Evolutionary conservation across 2,797 vertebrate species (phyloP), one percentile per base, ranked within the genome.

Genomic region (Silurus lanzhouensis): DNA sequence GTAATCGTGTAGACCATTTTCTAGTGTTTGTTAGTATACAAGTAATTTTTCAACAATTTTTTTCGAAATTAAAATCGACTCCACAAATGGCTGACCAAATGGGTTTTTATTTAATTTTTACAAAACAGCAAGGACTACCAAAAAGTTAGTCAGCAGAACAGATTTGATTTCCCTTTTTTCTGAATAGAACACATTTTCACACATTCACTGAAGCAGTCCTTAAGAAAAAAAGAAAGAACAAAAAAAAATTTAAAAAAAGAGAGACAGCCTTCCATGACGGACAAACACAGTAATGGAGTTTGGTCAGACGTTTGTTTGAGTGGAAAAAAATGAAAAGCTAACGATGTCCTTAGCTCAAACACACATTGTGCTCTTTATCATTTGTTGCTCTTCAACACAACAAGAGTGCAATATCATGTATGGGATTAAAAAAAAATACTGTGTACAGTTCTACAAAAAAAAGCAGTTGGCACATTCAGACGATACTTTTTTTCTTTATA

Each of bases 401-500:
- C 92, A 91, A 92, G 93, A 94, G 94, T 94, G 95, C 95, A 95
- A 93, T 92, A 93, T 91, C 92, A 92, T 92, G 92, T 92, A 92
- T 90, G 93, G 89, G 90, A 93, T 92, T 88, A 88, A 91, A 92
- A 93, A 88, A 87, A 57, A 87, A 57, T 87, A 83, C 81, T 82
- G 90, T 92, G 92, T 92, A 95, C 91, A 92, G 93, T 91, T 95
- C 87, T 93, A 88, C 85, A 85, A 91, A 92, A 80, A 87, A 91
- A 93, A 91, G 91, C 92, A 77, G 90, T 95, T 96, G 95, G 95
- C 95, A 96, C 95, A 96, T 96, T 96, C 94, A 95, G 91, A 96
- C 91, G 90, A 92, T 91, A 93, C 91, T 86, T 90, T 92, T 89
- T 89, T 88, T 61, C 63, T 58, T 92, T 89, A 92, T 92, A 94